These are phyloP conservation scores for Pentamera pediparva DNA, from an alignment of 53 echinoderm and acorn worm genomes.

Conservation along the genomic window DNA sequence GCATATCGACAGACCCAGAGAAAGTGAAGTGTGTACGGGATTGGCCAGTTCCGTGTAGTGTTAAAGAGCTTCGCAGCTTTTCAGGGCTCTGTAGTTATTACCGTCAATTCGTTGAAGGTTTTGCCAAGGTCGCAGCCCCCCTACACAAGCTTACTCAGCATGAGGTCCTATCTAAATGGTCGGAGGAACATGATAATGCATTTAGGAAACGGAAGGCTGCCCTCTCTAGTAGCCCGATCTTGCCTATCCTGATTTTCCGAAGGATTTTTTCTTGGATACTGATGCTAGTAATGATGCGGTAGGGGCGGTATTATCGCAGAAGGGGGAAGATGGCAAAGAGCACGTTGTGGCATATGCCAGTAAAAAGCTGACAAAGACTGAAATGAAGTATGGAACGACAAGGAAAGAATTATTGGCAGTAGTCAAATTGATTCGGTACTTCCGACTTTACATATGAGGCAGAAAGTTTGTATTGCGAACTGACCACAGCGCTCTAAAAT, in stretches of 20 bases:
- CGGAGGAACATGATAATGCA: too few relatives aligned
- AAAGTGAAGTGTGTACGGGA: conserved; percentile 28
- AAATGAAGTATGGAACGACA: neutral
- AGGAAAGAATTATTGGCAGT: neutral
- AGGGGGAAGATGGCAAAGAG: neutral
- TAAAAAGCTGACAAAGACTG: neutral
- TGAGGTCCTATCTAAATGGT: too few relatives aligned
- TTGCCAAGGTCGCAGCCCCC: too few relatives aligned
- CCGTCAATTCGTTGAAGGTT: too few relatives aligned
- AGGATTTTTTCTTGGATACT: too few relatives aligned
- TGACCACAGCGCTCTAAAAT: neutral
- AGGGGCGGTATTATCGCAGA: neutral
- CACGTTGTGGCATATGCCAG: neutral
- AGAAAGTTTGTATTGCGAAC: neutral
- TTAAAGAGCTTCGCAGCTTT: too few relatives aligned
- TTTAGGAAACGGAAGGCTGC: too few relatives aligned
- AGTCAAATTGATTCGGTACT: neutral
- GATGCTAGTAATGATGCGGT: neutral
- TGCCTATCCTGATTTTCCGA: neutral
- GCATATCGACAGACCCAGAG: conserved; percentile 30
- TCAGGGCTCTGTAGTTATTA: too few relatives aligned
- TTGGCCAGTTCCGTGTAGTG: too few relatives aligned
- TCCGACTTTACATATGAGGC: neutral
- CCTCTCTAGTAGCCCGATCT: too few relatives aligned
- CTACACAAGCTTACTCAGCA: too few relatives aligned